Conservation (phyloP, 2,797 vertebrate species). For the Myioborus miniatus region DNA sequence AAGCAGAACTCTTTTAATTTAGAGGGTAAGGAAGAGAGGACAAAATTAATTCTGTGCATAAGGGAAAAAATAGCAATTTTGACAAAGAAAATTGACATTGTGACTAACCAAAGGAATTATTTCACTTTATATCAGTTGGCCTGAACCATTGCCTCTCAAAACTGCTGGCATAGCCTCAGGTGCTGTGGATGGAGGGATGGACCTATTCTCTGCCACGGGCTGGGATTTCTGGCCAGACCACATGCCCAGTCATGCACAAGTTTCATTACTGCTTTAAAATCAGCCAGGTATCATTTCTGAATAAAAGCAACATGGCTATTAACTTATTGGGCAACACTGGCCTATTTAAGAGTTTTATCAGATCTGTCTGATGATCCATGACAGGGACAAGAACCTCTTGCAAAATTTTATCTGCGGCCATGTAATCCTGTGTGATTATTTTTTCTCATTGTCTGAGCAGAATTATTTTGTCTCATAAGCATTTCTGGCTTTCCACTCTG, state of each 20-base stretch:
- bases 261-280: not conserved
- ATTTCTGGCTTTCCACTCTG: not conserved
- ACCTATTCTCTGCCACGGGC: rapidly evolving
- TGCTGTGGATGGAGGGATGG: not conserved
- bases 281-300: not conserved
- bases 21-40: not conserved
- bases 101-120: not conserved
- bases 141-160: not conserved
- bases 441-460: conserved; percentile 24
- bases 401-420: conserved; percentile 25
- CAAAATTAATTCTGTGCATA: not conserved
- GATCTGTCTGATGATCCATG: conserved; percentile 25
- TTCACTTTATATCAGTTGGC: not conserved
- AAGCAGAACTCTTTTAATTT: not conserved
- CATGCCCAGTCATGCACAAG: not conserved
- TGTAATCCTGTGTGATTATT: conserved; percentile 32
- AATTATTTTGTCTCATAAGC: conserved; percentile 26
- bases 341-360: conserved; percentile 22
- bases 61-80: not conserved
- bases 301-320: not conserved
- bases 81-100: not conserved
- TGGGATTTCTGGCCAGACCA: not conserved
- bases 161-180: not conserved
- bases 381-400: conserved; percentile 15
- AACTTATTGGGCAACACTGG: not conserved